Percentiles rank a stretch among this genome's conserved stretches.
Conservation (phyloP, 2,888 invertebrate genomes). For the Apamea crenata region DNA sequence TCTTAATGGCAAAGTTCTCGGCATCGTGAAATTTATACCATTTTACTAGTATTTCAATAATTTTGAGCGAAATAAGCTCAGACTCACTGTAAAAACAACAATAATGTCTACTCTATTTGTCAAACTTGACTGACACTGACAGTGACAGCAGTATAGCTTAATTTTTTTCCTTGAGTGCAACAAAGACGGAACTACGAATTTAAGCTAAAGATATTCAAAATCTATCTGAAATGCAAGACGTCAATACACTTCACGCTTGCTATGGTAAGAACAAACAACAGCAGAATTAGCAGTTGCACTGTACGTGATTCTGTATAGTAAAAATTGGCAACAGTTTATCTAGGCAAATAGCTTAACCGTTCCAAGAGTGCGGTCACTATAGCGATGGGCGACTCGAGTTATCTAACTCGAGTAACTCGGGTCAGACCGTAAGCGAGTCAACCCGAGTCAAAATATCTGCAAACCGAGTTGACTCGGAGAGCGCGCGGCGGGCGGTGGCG, state of each 20-base stretch:
- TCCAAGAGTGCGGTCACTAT: not conserved
- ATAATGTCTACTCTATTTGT: not conserved
- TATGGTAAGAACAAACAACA: not conserved
- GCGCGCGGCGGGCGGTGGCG: no score
- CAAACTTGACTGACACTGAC: conserved; percentile 24
- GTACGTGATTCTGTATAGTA: not conserved
- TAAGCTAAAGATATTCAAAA: not conserved
- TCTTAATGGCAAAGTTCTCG: conserved; percentile 77
- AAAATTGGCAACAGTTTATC: not conserved
- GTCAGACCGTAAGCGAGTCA: no score
- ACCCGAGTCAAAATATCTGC: no score
- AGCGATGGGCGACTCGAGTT: no score
- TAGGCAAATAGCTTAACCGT: not conserved
- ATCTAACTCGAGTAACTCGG: no score
- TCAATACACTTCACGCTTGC: conserved; percentile 8
- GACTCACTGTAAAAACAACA: conserved; percentile 20
- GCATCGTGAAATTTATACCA: conserved; percentile 74
- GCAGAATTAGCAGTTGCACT: not conserved
- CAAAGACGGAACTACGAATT: conserved; percentile 1
- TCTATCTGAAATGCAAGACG: not conserved
- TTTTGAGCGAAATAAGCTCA: not conserved
- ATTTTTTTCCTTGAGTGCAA: not conserved
- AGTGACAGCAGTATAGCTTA: conserved; percentile 21
- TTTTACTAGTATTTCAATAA: conserved; percentile 40
- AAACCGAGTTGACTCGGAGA: no score